Conservation (phyloP, 2,888 invertebrate species). For the Ennomos fuscantarius region DNA sequence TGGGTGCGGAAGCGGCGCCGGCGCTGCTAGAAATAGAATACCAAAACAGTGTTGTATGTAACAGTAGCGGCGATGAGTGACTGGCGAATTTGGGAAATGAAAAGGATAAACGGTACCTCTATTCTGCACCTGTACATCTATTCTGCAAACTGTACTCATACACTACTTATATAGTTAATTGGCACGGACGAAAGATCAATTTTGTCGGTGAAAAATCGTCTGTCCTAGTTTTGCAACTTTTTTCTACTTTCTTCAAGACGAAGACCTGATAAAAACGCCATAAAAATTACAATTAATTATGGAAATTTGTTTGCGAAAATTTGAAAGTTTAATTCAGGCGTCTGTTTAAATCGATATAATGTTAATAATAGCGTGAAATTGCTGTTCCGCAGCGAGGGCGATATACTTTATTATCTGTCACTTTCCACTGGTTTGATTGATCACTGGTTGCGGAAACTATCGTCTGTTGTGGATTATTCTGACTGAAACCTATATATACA, state of each 20-base stretch:
- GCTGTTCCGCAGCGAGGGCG: slow-evolving; percentile 45
- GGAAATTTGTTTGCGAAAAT: slow-evolving; percentile 19
- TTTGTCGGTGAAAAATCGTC: too few species aligned
- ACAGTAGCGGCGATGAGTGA: slow-evolving; percentile 30
- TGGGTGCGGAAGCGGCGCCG: slow-evolving; percentile 45
- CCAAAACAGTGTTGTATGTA: slow-evolving; percentile 25
- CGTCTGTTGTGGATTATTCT: too few species aligned
- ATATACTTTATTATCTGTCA: slow-evolving; percentile 32
- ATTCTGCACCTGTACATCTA: too few species aligned
- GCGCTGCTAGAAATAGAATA: slow-evolving; percentile 36
- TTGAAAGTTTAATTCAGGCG: slow-evolving; percentile 37
- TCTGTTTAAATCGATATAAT: slow-evolving; percentile 35
- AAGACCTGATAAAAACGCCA: too few species aligned
- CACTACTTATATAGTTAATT: too few species aligned
- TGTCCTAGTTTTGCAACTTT: too few species aligned
- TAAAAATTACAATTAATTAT: too few species aligned
- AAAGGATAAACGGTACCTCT: neutral
- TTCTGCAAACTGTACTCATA: too few species aligned
- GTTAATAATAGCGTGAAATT: slow-evolving; percentile 57
- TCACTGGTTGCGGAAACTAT: slow-evolving; percentile 5
- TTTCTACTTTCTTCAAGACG: too few species aligned
- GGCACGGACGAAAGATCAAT: too few species aligned
- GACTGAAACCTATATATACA: too few species aligned
- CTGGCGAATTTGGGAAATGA: slow-evolving; percentile 19
- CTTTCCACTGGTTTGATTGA: slow-evolving; percentile 33